phyloP scores from a whole-genome alignment of 2,888 invertebrate species.

The Lysandra bellargus region DNA sequence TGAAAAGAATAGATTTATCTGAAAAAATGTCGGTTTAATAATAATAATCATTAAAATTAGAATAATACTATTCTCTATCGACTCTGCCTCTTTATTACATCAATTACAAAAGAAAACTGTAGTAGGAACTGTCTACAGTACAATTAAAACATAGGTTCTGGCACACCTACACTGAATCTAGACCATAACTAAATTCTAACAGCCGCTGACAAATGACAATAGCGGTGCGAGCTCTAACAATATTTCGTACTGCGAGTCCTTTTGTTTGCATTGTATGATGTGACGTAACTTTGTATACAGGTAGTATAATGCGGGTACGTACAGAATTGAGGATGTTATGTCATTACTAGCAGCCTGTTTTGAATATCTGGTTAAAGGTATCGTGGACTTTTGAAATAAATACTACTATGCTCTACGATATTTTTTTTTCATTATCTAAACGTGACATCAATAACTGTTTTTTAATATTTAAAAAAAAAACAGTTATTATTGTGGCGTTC shows the following conservation, averaged over 20 bases:
- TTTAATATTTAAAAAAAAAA: no score
- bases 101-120: not conserved
- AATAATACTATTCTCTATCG: no score
- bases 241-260: constrained; percentile 24
- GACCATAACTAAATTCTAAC: constrained; percentile 6
- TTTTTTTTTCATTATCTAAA: no score
- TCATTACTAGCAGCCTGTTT: not conserved
- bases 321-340: not conserved
- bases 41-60: no score
- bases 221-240: constrained; percentile 10
- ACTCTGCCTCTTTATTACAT: not conserved
- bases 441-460: no score
- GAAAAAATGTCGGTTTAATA: no score
- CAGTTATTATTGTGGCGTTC: no score
- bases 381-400: no score
- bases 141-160: not conserved
- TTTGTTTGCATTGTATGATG: not conserved
- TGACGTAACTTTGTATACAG: not conserved
- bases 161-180: not conserved
- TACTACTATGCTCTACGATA: no score
- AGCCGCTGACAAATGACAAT: constrained; percentile 25
- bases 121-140: not conserved
- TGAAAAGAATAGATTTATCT: no score
- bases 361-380: not conserved
- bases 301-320: not conserved